These are phyloP conservation scores for Leucoraja ocellata DNA, from an alignment of 2,797 vertebrate genomes.

Conservation along the genomic window DNA sequence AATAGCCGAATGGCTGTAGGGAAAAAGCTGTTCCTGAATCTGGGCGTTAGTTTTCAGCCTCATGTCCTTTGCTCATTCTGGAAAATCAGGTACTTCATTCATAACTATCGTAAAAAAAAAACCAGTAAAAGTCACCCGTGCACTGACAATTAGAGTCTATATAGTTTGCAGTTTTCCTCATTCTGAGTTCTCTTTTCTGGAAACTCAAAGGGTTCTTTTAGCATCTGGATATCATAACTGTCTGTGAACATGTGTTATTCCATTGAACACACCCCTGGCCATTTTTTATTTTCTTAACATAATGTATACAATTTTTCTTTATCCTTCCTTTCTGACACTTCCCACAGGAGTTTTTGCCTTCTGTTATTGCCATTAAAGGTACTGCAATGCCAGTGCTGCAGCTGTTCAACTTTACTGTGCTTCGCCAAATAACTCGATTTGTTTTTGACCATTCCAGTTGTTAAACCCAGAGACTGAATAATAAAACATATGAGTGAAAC, in stretches of 20 bases:
- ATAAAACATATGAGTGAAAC: slow-evolving; percentile 23
- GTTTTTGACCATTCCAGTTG: background rate
- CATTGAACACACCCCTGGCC: slow-evolving; percentile 2
- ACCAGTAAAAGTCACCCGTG: background rate
- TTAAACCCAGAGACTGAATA: background rate
- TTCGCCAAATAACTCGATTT: background rate
- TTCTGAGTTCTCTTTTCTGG: background rate
- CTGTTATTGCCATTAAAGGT: background rate
- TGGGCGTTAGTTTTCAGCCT: too few species aligned
- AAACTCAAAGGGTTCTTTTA: background rate
- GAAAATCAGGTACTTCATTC: background rate
- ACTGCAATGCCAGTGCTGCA: background rate
- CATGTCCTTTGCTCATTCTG: background rate
- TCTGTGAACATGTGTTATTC: background rate
- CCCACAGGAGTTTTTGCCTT: slow-evolving; percentile 8
- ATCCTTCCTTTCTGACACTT: background rate
- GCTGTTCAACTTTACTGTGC: background rate
- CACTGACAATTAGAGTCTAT: background rate
- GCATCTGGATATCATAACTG: slow-evolving; percentile 9
- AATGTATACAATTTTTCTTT: slow-evolving; percentile 5
- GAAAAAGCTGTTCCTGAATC: too few species aligned
- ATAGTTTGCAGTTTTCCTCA: background rate
- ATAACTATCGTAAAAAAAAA: background rate
- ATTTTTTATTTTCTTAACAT: slow-evolving; percentile 28
- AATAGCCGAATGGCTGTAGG: too few species aligned